These are phyloP conservation scores for Operophtera brumata DNA, from an alignment of 2,888 invertebrate species.

Conservation along the genomic window DNA sequence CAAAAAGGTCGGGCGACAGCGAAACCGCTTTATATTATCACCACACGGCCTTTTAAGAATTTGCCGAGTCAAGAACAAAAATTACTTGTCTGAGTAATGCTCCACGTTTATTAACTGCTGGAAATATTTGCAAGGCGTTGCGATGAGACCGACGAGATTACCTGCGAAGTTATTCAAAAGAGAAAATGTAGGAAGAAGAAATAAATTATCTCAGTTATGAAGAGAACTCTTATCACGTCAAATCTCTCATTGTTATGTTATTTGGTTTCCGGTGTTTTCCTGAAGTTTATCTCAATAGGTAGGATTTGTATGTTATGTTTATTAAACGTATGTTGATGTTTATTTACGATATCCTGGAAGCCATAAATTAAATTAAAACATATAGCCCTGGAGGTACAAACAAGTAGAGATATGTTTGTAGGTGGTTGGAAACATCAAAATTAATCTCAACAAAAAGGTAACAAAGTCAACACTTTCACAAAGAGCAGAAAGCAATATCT, in stretches of 20 bases:
- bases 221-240: slow-evolving; percentile 38
- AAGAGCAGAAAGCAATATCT: slow-evolving; percentile 2
- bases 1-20: slow-evolving; percentile 17
- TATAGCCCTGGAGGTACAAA: neutral
- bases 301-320: neutral
- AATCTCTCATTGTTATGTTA: slow-evolving; percentile 23
- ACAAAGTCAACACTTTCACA: slow-evolving; percentile 7
- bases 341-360: too few species aligned
- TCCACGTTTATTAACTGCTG: slow-evolving; percentile 59
- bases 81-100: slow-evolving; percentile 60
- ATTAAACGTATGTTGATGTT: neutral
- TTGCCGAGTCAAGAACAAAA: slow-evolving; percentile 43
- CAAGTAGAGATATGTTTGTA: neutral
- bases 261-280: neutral
- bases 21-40: slow-evolving; percentile 26
- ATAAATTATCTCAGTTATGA: slow-evolving; percentile 46
- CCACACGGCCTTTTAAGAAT: slow-evolving; percentile 23
- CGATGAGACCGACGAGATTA: slow-evolving; percentile 56
- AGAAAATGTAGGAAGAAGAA: slow-evolving; percentile 38
- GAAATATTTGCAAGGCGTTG: slow-evolving; percentile 55
- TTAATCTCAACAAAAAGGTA: slow-evolving; percentile 1
- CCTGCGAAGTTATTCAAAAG: slow-evolving; percentile 48
- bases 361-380: too few species aligned
- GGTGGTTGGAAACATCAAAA: neutral
- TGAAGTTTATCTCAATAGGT: neutral